These are phyloP conservation scores for Ancistrus triradiatus DNA, from an alignment of 2,113 vertebrate genomes.

Conservation along the genomic window DNA sequence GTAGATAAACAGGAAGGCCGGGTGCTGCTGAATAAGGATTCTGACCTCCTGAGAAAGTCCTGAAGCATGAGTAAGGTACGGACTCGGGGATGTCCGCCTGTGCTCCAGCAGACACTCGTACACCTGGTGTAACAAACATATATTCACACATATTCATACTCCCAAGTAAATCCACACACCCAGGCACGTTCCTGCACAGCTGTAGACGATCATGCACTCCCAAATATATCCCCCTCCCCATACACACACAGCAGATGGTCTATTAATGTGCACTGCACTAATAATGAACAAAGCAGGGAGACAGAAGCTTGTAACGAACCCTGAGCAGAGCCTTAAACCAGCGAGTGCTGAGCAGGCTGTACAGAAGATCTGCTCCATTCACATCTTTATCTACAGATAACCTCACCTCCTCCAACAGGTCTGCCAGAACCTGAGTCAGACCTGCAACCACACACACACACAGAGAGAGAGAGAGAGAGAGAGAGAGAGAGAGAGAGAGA, in stretches of 20 bases:
- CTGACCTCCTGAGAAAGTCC: slow-evolving; percentile 74
- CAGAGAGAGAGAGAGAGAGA: too few species aligned
- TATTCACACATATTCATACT: too few species aligned
- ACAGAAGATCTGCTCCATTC: slow-evolving; percentile 72
- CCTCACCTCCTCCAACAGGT: slow-evolving; percentile 74
- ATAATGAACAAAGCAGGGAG: neutral
- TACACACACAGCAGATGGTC: too few species aligned
- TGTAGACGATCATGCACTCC: too few species aligned
- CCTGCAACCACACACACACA: too few species aligned
- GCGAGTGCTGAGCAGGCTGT: slow-evolving; percentile 77
- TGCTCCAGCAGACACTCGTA: slow-evolving; percentile 82
- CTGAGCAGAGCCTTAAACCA: slow-evolving; percentile 84
- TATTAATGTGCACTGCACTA: too few species aligned
- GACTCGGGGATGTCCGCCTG: slow-evolving; percentile 61
- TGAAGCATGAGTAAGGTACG: slow-evolving; percentile 64
- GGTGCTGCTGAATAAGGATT: neutral
- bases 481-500: neutral
- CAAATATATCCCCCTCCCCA: too few species aligned
- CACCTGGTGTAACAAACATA: slow-evolving; percentile 64
- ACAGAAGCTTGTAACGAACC: slow-evolving; percentile 57
- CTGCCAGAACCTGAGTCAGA: slow-evolving; percentile 70
- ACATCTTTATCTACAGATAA: slow-evolving; percentile 72
- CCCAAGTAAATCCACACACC: too few species aligned
- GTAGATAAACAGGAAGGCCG: neutral
- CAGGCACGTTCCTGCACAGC: too few species aligned